Conservation (phyloP, 1,140 invertebrate genomes). For the Belonocnema kinseyi region DNA sequence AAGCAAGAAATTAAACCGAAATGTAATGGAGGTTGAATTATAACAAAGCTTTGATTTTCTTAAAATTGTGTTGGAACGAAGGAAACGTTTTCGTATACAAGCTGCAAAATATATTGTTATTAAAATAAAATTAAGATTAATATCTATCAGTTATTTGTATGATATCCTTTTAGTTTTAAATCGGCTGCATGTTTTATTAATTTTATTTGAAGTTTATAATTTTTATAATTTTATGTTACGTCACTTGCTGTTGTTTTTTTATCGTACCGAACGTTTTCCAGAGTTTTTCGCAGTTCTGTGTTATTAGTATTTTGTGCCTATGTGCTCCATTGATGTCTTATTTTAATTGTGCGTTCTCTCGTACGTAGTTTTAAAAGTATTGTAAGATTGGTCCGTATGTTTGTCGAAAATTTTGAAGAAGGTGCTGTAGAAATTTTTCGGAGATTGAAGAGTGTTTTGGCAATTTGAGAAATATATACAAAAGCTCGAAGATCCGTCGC, state of each 20-base stretch:
- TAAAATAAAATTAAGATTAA: too few species aligned
- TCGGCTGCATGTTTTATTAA: not conserved
- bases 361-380: not conserved
- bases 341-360: not conserved
- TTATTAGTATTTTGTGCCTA: not conserved
- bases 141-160: too few species aligned
- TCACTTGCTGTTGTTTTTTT: not conserved
- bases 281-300: not conserved
- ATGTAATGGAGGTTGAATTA: slow-evolving; percentile 18
- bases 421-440: not conserved
- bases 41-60: slow-evolving; percentile 6
- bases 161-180: too few species aligned
- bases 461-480: not conserved
- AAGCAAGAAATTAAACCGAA: not conserved
- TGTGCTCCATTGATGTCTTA: not conserved
- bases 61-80: not conserved
- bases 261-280: not conserved
- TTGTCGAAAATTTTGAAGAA: not conserved
- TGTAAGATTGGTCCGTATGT: not conserved
- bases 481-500: slow-evolving; percentile 44
- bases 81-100: slow-evolving; percentile 17
- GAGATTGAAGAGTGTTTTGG: not conserved
- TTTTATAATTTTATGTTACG: not conserved
- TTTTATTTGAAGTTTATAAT: not conserved
- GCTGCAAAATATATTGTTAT: too few species aligned